phyloP scores from a whole-genome alignment of 2,113 vertebrate genomes.

The Tichodroma muraria region DNA sequence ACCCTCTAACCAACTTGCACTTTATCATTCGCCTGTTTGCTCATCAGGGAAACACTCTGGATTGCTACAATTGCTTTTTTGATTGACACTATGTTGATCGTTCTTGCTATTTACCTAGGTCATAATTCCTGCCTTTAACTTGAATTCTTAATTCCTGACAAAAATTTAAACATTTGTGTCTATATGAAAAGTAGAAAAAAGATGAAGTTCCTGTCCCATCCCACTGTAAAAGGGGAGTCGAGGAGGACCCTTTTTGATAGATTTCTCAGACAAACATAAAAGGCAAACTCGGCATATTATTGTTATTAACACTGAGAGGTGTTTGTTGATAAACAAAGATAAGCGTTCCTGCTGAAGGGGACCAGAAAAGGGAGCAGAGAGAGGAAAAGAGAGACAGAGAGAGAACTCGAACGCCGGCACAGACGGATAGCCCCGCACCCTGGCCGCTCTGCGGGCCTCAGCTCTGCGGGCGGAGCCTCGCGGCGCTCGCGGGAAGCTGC shows the following conservation, averaged over 20 bases:
- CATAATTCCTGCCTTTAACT: background rate
- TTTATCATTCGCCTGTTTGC: background rate
- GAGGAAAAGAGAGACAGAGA: no score
- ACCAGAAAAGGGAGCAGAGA: background rate
- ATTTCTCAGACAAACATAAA: background rate
- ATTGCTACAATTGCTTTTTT: background rate
- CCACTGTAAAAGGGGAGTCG: background rate
- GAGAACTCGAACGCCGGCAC: background rate
- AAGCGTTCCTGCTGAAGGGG: background rate
- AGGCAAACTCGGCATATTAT: fast-evolving
- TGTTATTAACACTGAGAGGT: no score
- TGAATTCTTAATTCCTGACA: background rate
- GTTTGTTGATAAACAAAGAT: background rate
- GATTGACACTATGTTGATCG: background rate
- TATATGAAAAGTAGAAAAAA: background rate
- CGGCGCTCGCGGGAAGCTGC: background rate
- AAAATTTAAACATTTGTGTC: background rate
- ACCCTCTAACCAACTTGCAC: background rate
- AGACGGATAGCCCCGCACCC: background rate
- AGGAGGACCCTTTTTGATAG: background rate
- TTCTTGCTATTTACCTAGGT: background rate
- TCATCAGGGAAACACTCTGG: background rate
- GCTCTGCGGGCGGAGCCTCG: background rate
- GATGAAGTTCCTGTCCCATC: background rate
- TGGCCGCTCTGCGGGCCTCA: fast-evolving